Percentiles rank a stretch among this genome's conserved stretches.
These are phyloP conservation scores for Magallana ariakensis DNA, from an alignment of 1,140 invertebrate genomes.

Conservation along the genomic window DNA sequence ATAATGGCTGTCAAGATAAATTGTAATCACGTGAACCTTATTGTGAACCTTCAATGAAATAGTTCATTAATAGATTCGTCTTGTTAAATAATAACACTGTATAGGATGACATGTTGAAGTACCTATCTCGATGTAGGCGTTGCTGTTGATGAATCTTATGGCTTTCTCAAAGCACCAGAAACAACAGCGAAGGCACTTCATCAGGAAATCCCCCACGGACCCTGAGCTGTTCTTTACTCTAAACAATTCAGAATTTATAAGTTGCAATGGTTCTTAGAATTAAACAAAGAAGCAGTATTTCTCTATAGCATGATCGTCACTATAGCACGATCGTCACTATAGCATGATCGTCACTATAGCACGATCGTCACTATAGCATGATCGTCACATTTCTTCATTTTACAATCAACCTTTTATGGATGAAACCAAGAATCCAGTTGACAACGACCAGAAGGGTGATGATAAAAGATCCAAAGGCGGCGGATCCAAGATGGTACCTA, in stretches of 20 bases:
- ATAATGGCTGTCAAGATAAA: conserved; percentile 83
- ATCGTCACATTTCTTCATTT: neutral
- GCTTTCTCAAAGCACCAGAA: conserved; percentile 93
- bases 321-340: no score
- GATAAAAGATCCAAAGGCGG: conserved; percentile 92
- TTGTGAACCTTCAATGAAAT: no score
- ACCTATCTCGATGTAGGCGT: conserved; percentile 94
- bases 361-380: no score
- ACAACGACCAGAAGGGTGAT: conserved; percentile 94
- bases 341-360: no score
- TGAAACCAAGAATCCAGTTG: conserved; percentile 88
- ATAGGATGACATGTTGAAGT: conserved; percentile 59
- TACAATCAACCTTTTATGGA: conserved; percentile 87
- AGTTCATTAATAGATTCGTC: no score
- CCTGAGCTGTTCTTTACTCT: conserved; percentile 15
- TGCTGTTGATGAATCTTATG: conserved; percentile 93
- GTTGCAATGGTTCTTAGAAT: no score
- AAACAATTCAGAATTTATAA: neutral
- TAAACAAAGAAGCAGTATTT: no score
- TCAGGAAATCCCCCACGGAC: conserved; percentile 81
- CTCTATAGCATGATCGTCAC: neutral
- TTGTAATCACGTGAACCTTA: neutral
- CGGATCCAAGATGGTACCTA: conserved; percentile 91
- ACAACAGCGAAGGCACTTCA: conserved; percentile 92
- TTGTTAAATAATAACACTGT: no score